These are phyloP conservation scores for Ectemnius continuus DNA, from an alignment of 2,888 invertebrate species.

Conservation along the genomic window DNA sequence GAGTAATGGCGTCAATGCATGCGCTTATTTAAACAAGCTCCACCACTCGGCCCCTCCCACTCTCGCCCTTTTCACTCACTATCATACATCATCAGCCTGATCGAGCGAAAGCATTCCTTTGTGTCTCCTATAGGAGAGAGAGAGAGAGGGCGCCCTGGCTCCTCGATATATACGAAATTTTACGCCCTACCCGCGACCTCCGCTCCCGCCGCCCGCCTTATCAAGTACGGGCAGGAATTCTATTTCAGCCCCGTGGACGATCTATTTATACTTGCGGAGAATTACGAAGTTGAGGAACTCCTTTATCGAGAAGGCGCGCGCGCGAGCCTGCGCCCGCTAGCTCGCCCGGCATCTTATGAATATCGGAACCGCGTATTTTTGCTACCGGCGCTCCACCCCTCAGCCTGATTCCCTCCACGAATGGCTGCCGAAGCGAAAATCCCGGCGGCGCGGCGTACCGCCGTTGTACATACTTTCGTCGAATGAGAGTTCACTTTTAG, in stretches of 20 bases:
- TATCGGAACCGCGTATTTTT: slow-evolving; percentile 7
- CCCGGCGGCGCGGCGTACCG: too few species aligned
- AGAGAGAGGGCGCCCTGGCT: too few species aligned
- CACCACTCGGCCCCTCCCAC: not conserved
- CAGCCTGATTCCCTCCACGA: not conserved
- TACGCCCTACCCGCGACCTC: too few species aligned
- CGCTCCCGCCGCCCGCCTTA: not conserved
- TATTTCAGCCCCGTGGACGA: not conserved
- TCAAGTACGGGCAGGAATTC: slow-evolving; percentile 4
- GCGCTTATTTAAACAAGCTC: slow-evolving; percentile 14
- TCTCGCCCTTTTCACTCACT: not conserved
- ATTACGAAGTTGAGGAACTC: slow-evolving; percentile 6
- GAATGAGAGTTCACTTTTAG: too few species aligned
- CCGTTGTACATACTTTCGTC: too few species aligned
- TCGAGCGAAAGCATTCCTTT: not conserved
- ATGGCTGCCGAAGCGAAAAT: too few species aligned
- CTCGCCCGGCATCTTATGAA: slow-evolving; percentile 1
- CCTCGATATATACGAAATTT: too few species aligned
- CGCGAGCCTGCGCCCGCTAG: too few species aligned
- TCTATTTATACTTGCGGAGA: slow-evolving; percentile 4
- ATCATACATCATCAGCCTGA: not conserved
- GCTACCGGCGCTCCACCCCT: not conserved
- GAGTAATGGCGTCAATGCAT: slow-evolving; percentile 15
- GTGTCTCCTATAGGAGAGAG: not conserved
- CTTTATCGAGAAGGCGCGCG: not conserved